Conservation (phyloP, 2,888 invertebrate genomes). For the Dryobotodes eremita region DNA sequence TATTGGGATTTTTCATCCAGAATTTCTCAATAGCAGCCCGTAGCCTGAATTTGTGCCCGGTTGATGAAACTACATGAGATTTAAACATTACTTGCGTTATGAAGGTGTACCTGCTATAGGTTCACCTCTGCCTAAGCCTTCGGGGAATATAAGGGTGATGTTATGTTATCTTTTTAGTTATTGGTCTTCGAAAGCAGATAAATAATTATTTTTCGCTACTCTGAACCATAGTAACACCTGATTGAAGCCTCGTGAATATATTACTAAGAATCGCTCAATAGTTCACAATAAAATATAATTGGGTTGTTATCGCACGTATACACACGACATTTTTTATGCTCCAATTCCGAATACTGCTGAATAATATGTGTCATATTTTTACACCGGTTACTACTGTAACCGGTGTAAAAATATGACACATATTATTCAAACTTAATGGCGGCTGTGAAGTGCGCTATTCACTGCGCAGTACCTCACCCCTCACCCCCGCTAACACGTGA, state of each 20-base stretch:
- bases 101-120: not conserved
- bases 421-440: no score
- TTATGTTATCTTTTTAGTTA: not conserved
- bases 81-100: no score
- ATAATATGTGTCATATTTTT: not conserved
- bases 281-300: constrained; percentile 36
- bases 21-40: not conserved
- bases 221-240: not conserved
- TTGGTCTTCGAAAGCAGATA: no score
- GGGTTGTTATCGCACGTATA: constrained; percentile 21
- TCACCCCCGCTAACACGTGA: no score
- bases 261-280: not conserved
- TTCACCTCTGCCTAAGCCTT: not conserved
- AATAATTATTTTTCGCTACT: not conserved
- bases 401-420: no score
- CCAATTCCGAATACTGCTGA: constrained; percentile 4
- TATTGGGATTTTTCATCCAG: not conserved
- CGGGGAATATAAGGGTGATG: not conserved
- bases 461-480: no score
- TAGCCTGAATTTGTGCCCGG: no score
- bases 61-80: no score
- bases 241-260: not conserved
- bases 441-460: no score
- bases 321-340: not conserved
- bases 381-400: not conserved